Evolutionary conservation across 2,888 invertebrate genomes (phyloP).

Genomic region (Phortica okadai): DNA sequence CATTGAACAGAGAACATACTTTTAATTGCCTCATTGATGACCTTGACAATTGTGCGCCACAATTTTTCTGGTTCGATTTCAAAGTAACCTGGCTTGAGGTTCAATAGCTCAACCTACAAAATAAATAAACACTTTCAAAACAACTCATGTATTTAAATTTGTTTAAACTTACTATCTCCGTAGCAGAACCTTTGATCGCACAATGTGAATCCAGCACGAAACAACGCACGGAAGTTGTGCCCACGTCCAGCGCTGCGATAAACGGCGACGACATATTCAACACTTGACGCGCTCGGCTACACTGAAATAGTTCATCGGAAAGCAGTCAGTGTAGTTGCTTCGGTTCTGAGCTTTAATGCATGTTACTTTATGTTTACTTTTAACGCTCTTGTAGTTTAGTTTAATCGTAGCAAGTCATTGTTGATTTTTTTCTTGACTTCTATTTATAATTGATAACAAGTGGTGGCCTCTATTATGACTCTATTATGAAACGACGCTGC

Average conservation of each 20-base stretch:
- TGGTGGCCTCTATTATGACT: background rate
- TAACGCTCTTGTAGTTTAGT: background rate
- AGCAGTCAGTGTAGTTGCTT: background rate
- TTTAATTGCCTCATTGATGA: constrained; percentile 83
- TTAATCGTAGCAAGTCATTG: background rate
- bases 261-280: constrained; percentile 72
- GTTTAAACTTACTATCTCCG: constrained; percentile 80
- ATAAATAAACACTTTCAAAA: constrained; percentile 48
- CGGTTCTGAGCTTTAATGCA: background rate
- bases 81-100: constrained; percentile 87
- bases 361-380: background rate
- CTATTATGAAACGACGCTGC: no score
- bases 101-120: constrained; percentile 84
- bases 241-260: constrained; percentile 92
- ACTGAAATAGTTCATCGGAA: background rate
- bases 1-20: constrained; percentile 76
- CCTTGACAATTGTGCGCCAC: constrained; percentile 83
- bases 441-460: background rate
- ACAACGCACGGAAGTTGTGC: constrained; percentile 91
- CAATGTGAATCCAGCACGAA: constrained; percentile 86
- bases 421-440: background rate
- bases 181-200: constrained; percentile 80
- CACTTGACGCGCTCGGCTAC: background rate
- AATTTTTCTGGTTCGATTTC: constrained; percentile 93
- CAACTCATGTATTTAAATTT: constrained; percentile 19